Percentiles rank a stretch among this genome's conserved stretches.
phyloP scores from a whole-genome alignment of 64 coral and sea anemone genomes.

The Dendrophyllia cribrosa region DNA sequence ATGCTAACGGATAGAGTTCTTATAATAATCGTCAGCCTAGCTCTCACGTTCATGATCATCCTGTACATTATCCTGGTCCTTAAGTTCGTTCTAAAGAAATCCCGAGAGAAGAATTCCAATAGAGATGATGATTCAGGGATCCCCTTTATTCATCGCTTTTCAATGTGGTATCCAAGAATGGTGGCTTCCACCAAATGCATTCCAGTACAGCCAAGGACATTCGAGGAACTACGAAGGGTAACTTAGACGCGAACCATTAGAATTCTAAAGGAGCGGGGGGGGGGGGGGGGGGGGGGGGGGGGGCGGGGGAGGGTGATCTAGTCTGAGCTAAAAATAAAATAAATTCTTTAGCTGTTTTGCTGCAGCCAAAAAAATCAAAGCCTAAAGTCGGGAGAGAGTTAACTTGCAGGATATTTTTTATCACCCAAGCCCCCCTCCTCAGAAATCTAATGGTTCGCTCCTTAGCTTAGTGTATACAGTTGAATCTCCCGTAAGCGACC shows the following conservation, averaged over 20 bases:
- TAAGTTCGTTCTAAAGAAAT: conserved; percentile 7
- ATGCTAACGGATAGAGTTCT: background rate
- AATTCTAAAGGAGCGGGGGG: too few relatives aligned
- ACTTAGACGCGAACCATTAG: background rate
- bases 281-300: too few relatives aligned
- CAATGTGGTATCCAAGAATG: background rate
- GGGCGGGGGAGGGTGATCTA: too few relatives aligned
- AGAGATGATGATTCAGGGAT: background rate
- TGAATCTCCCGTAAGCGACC: too few relatives aligned
- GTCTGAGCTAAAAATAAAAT: too few relatives aligned
- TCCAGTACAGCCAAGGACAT: conserved; percentile 59
- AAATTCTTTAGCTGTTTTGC: too few relatives aligned
- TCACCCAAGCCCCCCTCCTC: too few relatives aligned
- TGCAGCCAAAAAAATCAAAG: too few relatives aligned
- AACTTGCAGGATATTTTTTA: too few relatives aligned
- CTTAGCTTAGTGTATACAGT: too few relatives aligned
- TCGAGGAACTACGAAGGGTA: conserved; percentile 64
- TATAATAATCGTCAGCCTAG: background rate
- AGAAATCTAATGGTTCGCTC: too few relatives aligned
- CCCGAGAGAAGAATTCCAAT: background rate
- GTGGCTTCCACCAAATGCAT: conserved; percentile 39
- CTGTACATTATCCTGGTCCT: conserved; percentile 12
- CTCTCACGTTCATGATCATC: background rate
- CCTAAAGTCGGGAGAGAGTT: too few relatives aligned
- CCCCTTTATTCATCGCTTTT: background rate